A percentile compares a stretch with the other conserved stretches of the same genome.
Conservation (phyloP, 1,140 invertebrate genomes). For the Anadara kagoshimensis region DNA sequence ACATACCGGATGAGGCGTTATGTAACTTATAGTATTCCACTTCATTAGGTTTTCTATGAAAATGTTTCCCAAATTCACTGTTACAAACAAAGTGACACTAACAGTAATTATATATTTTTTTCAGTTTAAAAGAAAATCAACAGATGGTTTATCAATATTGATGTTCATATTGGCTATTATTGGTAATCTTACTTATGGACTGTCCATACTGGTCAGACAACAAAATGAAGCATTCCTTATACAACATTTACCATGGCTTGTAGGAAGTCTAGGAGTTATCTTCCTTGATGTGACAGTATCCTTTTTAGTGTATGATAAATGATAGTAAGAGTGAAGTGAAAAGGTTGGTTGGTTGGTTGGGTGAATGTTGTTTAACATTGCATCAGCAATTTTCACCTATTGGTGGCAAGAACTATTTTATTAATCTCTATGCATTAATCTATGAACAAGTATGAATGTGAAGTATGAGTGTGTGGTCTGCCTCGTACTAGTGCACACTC, state of each 20-base stretch:
- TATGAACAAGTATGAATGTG: too few relatives aligned
- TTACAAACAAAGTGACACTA: too few relatives aligned
- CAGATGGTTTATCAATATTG: constrained; percentile 51
- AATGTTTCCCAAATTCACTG: too few relatives aligned
- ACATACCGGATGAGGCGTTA: too few relatives aligned
- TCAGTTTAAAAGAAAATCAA: constrained; percentile 56
- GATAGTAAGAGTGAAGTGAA: neutral
- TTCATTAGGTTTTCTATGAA: too few relatives aligned
- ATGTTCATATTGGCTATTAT: constrained; percentile 59
- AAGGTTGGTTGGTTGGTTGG: neutral
- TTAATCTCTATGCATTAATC: too few relatives aligned
- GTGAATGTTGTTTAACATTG: too few relatives aligned
- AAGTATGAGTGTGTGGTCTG: too few relatives aligned
- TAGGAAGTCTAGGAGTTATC: constrained; percentile 65
- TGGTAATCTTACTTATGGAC: constrained; percentile 59
- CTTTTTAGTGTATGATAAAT: constrained; percentile 33
- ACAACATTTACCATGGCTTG: constrained; percentile 59
- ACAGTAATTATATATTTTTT: constrained; percentile 24
- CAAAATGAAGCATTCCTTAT: constrained; percentile 46
- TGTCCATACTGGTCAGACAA: constrained; percentile 54
- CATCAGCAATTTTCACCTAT: too few relatives aligned
- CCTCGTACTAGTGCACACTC: too few relatives aligned
- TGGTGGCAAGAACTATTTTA: too few relatives aligned
- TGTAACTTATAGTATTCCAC: too few relatives aligned
- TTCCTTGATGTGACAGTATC: constrained; percentile 63